phyloP scores from a whole-genome alignment of 2,113 vertebrate species.

The Abramis brama region DNA sequence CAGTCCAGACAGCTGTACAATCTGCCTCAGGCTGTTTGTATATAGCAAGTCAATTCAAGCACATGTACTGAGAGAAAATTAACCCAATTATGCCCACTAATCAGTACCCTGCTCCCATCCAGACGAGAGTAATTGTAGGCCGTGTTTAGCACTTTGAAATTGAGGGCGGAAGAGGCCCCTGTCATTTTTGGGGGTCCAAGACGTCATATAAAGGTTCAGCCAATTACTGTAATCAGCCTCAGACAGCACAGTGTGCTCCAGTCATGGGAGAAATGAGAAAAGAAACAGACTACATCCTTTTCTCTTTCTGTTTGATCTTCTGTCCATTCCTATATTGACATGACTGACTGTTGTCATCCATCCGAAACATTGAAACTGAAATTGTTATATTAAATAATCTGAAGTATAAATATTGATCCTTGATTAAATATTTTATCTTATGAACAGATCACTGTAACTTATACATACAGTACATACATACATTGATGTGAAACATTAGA shows the following conservation, averaged over 20 bases:
- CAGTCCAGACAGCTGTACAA: slow-evolving; percentile 5
- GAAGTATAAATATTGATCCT: neutral
- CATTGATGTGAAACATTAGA: too few species aligned
- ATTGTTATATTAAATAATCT: neutral
- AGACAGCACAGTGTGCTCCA: slow-evolving; percentile 38
- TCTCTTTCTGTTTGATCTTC: slow-evolving; percentile 27
- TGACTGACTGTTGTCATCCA: slow-evolving; percentile 9
- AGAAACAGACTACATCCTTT: slow-evolving; percentile 36
- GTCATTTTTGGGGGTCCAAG: slow-evolving; percentile 51
- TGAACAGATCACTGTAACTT: too few species aligned
- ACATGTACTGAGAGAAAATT: slow-evolving; percentile 56
- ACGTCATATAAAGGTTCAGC: slow-evolving; percentile 50
- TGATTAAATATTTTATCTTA: too few species aligned
- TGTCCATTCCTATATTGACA: neutral
- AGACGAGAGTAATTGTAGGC: slow-evolving; percentile 58
- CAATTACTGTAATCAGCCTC: slow-evolving; percentile 61
- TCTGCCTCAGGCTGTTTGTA: slow-evolving; percentile 48
- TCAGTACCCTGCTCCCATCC: slow-evolving; percentile 55
- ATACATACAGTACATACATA: too few species aligned
- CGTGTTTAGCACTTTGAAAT: slow-evolving; percentile 51
- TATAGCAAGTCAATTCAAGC: slow-evolving; percentile 51
- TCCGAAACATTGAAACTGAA: neutral
- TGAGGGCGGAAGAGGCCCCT: slow-evolving; percentile 46
- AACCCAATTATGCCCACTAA: slow-evolving; percentile 60
- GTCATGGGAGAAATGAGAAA: slow-evolving; percentile 27